Evolutionary conservation across 2,113 vertebrate genomes (phyloP), one percentile per base, ranked within the genome.

Genomic region (Raja brachyura): DNA sequence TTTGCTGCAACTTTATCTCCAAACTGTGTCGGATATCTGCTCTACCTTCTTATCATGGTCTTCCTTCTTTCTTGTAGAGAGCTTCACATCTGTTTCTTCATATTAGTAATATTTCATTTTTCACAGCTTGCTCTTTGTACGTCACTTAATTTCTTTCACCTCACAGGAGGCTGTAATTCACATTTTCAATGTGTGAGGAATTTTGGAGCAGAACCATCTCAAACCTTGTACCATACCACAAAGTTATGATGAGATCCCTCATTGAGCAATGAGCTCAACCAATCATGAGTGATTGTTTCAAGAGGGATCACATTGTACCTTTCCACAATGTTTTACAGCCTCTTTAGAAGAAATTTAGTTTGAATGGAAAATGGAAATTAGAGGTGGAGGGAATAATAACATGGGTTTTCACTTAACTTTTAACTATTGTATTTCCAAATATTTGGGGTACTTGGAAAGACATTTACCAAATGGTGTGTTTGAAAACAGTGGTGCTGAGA

Each of bases 71-170:
- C 93, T 94, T 59, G 73, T 0, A 94, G 90, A 86, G 93, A 79
- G 61, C 14, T 94, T 93, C 96, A 96, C 96, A 96, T 96, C 96
- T 96, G 96, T 95, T 96, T 96, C 95, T 95, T 93, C 76, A 94
- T 94, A 94, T 93, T 93, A 14, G 94, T 95, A 95, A 95, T 95
- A 94, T 93, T 93, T 96, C 95, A 95, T 95, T 95, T 96, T 95
- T 96, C 95, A 96, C 94, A 93, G 93, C 94, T 73, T 93, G 94
- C 94, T 94, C 95, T 96, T 95, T 96, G 96, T 95, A 22, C 31
- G 95, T 95, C 93, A 86, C 93, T 94, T 94, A 94, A 48, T 68
- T 93, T 88, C 93, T 68, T 0, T 83, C 93, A 95, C 94, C 56
- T 94, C 94, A 94, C 95, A 93, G 93, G 94, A 94, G 95, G 94